Percentiles rank a stretch among this genome's conserved stretches.
These are phyloP conservation scores for Stenchaetothrips biformis DNA, from an alignment of 2,888 invertebrate species.

Conservation along the genomic window DNA sequence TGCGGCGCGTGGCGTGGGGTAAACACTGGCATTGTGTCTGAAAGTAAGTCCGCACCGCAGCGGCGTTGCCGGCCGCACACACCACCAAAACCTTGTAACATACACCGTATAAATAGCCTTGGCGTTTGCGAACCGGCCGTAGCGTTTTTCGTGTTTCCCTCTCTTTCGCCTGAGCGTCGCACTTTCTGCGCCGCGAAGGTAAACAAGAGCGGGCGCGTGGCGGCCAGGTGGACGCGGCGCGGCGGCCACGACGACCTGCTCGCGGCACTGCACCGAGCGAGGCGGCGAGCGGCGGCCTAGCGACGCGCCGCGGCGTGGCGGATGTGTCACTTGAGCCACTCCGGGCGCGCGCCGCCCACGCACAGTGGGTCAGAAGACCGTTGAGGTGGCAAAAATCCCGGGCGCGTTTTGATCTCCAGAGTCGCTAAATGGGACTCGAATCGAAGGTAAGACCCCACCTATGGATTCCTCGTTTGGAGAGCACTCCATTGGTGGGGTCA, in stretches of 20 bases:
- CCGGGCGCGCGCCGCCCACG: neutral
- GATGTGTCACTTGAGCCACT: constrained; percentile 1
- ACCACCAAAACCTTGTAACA: neutral
- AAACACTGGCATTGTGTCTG: constrained; percentile 6
- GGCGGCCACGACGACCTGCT: neutral
- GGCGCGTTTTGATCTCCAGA: too few relatives aligned
- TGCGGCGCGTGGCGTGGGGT: neutral
- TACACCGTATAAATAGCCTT: neutral
- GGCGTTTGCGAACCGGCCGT: neutral
- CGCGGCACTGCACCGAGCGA: neutral
- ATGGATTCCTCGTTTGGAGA: too few relatives aligned
- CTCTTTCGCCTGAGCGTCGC: neutral
- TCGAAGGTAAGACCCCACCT: too few relatives aligned
- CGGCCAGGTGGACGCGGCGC: neutral
- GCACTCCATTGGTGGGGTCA: too few relatives aligned
- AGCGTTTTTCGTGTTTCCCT: neutral
- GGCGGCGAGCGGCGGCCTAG: neutral
- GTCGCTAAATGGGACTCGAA: too few relatives aligned
- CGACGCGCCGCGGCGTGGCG: neutral
- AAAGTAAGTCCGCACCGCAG: neutral
- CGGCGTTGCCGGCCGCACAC: neutral
- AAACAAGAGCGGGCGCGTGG: neutral
- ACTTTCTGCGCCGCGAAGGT: neutral
- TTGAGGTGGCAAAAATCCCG: too few relatives aligned
- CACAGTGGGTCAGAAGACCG: too few relatives aligned